Base-by-base conservation (phyloP, 2,797 vertebrate species). In the Takifugu rubripes region DNA sequence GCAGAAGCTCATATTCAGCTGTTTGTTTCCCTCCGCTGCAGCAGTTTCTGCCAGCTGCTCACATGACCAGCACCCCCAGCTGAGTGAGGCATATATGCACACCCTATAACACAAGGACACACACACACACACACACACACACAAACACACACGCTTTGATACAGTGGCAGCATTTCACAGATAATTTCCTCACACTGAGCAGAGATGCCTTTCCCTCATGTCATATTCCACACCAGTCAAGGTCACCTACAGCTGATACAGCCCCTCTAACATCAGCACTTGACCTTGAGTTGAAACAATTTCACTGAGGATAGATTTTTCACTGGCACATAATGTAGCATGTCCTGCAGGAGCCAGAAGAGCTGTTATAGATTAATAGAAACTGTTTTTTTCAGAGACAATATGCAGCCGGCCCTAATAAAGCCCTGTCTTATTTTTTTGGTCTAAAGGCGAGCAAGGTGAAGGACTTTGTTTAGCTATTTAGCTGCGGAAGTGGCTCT, bases 31-130 rank as follows among this genome's bases (percentile, higher is more conserved):
- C 47, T 74, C 53, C 67, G 67, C 62, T 63, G 66, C 75, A 69
- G 68, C 68, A 69, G 61, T 63, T 75, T 78, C 73, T 90, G 86
- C 55, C 90, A 91, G 89, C 92, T 94, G 92, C 89, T 93, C 88
- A 93, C 91, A 84, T 91, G 93, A 91, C 92, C 92, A 89, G 87
- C 55, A 67, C 57, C 70, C 72, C 71, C 68, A 75, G 69, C 81
- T 68, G 81, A 79, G 59, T 31, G 74, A 79, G 66, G 50, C 73
- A 64, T 66, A 78, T 62, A 77, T 72, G 56, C 50, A 51, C 65
- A 64, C 47, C 16, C 54, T 68, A 64, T 61, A 24, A 68, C 50
- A 72, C 79, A 83, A 82, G 68, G 71, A 79, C 21, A 21, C 61
- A 52, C 57, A 15, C 66, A 43, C 45, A 45, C 51, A 12, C 58